phyloP scores from a whole-genome alignment of 1,140 invertebrate species.

The Atopsyche davidsoni region DNA sequence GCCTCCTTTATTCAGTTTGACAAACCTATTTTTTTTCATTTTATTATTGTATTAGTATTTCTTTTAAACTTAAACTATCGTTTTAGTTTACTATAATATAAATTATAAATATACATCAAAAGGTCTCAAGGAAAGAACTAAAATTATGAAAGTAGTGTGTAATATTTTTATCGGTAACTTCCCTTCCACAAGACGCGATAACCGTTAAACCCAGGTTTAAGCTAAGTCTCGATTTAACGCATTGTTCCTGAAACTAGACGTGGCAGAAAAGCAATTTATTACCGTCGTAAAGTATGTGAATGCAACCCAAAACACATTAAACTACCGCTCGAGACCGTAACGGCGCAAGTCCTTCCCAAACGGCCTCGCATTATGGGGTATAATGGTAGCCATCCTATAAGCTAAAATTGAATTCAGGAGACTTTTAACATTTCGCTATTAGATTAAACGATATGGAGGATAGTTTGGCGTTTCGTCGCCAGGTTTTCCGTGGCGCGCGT shows the following conservation, averaged over 20 bases:
- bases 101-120: too few relatives aligned
- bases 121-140: too few relatives aligned
- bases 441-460: slow-evolving; percentile 21
- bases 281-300: slow-evolving; percentile 32
- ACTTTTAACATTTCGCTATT: slow-evolving; percentile 25
- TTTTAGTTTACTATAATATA: too few relatives aligned
- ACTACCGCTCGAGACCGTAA: slow-evolving; percentile 24
- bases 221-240: slow-evolving; percentile 31
- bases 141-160: too few relatives aligned
- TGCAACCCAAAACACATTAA: slow-evolving; percentile 35
- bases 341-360: slow-evolving; percentile 29
- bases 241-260: slow-evolving; percentile 33
- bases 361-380: slow-evolving; percentile 15
- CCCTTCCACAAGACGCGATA: too few relatives aligned
- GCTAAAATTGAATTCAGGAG: slow-evolving; percentile 21
- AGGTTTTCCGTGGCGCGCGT: slow-evolving; percentile 16
- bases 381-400: slow-evolving; percentile 16
- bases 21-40: too few relatives aligned
- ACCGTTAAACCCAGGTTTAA: slow-evolving; percentile 13
- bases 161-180: too few relatives aligned
- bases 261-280: slow-evolving; percentile 36
- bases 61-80: too few relatives aligned
- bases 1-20: too few relatives aligned
- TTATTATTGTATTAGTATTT: too few relatives aligned
- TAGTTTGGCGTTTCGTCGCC: slow-evolving; percentile 39